Percentiles rank a stretch among this genome's conserved stretches.
These are phyloP conservation scores for Sminthurides bifidus DNA, from an alignment of 1,140 invertebrate species.

Conservation along the genomic window DNA sequence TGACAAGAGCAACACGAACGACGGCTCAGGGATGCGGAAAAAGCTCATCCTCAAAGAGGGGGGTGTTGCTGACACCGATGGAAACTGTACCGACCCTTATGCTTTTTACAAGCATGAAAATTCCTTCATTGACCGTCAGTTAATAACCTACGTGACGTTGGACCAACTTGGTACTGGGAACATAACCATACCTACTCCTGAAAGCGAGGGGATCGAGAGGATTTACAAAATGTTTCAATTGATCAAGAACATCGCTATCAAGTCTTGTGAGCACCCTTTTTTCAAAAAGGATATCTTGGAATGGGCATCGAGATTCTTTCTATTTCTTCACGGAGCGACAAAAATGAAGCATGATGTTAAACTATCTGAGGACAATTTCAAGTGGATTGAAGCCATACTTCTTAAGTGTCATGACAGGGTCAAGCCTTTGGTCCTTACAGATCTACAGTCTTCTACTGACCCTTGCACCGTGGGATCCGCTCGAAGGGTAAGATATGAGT, in stretches of 20 bases:
- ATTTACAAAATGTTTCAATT: slow-evolving; percentile 9
- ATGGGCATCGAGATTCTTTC: slow-evolving; percentile 9
- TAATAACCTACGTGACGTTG: slow-evolving; percentile 9
- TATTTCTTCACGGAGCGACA: slow-evolving; percentile 14
- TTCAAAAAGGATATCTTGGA: slow-evolving; percentile 6
- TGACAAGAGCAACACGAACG: not conserved
- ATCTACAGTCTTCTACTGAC: not conserved
- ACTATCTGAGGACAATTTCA: not conserved
- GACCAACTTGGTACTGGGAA: not conserved
- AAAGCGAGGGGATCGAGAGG: not conserved
- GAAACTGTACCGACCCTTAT: slow-evolving; percentile 11
- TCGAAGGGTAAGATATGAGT: not conserved
- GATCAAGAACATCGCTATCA: slow-evolving; percentile 9
- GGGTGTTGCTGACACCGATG: not conserved
- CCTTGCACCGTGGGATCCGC: not conserved
- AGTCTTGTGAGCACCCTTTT: not conserved
- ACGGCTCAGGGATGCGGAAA: not conserved
- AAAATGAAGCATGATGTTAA: slow-evolving; percentile 17
- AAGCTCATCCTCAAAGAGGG: not conserved
- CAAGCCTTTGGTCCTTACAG: not conserved
- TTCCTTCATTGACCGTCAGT: slow-evolving; percentile 13
- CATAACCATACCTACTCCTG: no score
- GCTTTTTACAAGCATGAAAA: slow-evolving; percentile 19
- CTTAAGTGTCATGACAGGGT: not conserved
- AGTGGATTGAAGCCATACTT: slow-evolving; percentile 18